Conservation (phyloP, 2,888 invertebrate species). For the Protonemura montana region DNA sequence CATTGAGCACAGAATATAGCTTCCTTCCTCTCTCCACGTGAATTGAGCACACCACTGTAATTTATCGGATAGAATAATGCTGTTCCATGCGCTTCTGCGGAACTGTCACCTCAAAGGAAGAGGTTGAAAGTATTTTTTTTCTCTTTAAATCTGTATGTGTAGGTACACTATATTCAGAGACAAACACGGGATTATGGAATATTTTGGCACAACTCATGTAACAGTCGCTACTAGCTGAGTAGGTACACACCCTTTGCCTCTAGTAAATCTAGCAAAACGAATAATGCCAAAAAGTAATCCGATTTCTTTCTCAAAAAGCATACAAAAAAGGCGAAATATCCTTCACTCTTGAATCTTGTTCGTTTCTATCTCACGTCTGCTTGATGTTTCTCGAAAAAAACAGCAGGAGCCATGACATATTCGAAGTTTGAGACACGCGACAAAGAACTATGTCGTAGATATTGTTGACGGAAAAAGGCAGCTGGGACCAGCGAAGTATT, state of each 20-base stretch:
- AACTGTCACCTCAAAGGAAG: neutral
- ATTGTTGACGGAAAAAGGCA: neutral
- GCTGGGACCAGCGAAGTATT: neutral
- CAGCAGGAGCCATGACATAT: neutral
- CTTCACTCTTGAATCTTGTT: neutral
- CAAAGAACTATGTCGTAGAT: neutral
- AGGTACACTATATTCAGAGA: neutral
- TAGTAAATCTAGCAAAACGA: slow-evolving; percentile 2
- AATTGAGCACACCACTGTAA: neutral
- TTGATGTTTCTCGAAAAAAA: neutral
- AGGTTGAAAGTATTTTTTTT: neutral
- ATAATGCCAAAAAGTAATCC: slow-evolving; percentile 1
- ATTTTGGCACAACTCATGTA: neutral
- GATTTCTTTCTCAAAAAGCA: neutral
- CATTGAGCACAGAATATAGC: neutral
- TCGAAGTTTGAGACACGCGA: neutral
- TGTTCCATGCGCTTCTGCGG: neutral
- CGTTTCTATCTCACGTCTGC: neutral
- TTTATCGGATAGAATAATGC: neutral
- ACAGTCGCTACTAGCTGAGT: neutral
- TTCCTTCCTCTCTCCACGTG: neutral
- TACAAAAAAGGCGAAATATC: neutral
- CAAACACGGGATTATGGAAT: neutral
- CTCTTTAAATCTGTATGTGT: neutral
- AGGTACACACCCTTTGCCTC: neutral